Conservation (phyloP, 2,113 vertebrate genomes). For the Ciconia stormi region DNA sequence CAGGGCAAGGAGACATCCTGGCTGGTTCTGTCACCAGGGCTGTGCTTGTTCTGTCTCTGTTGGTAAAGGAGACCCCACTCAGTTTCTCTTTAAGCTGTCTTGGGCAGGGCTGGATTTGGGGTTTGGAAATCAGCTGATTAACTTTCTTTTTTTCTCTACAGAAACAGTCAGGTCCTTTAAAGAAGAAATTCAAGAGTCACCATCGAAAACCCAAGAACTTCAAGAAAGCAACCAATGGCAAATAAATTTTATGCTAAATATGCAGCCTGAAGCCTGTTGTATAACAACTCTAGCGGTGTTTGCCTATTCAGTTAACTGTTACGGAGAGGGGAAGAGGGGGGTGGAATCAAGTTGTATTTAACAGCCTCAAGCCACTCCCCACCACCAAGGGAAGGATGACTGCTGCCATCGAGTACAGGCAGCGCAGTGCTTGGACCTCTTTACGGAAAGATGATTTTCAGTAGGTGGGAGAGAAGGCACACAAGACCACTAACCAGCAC, state of each 20-base stretch:
- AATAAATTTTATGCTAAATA: not conserved
- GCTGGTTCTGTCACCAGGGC: fast-evolving
- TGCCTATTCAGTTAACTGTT: not conserved
- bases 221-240: not conserved
- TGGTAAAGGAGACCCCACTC: not conserved
- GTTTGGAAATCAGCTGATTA: not conserved
- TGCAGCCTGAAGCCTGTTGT: not conserved
- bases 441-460: not conserved
- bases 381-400: not conserved
- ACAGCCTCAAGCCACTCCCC: not conserved
- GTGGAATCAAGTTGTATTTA: not conserved
- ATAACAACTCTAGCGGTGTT: not conserved
- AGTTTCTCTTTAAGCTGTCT: not conserved
- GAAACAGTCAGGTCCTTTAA: conserved; percentile 51
- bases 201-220: conserved; percentile 44
- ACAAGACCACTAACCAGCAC: too few species aligned
- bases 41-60: not conserved
- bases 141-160: not conserved
- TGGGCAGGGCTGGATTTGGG: not conserved
- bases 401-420: not conserved
- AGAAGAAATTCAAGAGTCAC: conserved; percentile 63
- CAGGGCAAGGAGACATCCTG: not conserved
- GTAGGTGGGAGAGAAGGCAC: not conserved
- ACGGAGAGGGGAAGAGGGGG: fast-evolving
- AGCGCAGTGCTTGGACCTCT: not conserved